Base-by-base conservation (phyloP, 2,797 vertebrate species). In the Galagoides demidoff region DNA sequence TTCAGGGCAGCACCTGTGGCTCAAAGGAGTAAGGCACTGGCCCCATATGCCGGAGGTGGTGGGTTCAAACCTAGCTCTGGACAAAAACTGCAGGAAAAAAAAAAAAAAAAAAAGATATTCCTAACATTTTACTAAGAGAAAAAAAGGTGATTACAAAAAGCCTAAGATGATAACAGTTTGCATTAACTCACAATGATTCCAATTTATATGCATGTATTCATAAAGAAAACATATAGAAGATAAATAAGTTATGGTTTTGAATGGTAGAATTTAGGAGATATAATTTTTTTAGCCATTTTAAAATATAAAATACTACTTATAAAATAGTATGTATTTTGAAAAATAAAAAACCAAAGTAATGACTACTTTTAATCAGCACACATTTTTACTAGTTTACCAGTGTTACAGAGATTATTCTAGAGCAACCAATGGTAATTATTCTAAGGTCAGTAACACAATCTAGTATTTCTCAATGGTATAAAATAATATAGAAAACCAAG, bases 401-500 rank as follows among this genome's bases (percentile, higher is more conserved):
- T 27, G 23, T 70, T 66, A 89, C 0, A 71, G 43, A 91, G 55
- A 94, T 76, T 94, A 73, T 85, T 85, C 86, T 88, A 81, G 23
- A 77, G 85, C 27, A 89, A 74, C 39, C 83, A 59, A 87, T 3
- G 86, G 12, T 73, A n/a, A 92, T 19, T 70, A 13, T 87, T 68
- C 49, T 87, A 83, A 52, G 19, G 89, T 91, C n/a, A 92, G 3
- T 70, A 81, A 81, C 27, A 83, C 78, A 45, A 95, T n/a, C 37
- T 81, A 95, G 7, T 57, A 85, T 87, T 91, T 85, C 43, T 94
- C 25, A 45, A 13, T 81, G 3, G 19, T 25, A 57, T 84, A 70
- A 93, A 93, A 77, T 61, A 83, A 90, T 76, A 94, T 88, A 77
- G 39, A 82, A 88, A 95, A 85, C 37, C 74, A 89, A 49, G 2